phyloP scores from a whole-genome alignment of 2,888 invertebrate genomes.

The Nowickia ferox region DNA sequence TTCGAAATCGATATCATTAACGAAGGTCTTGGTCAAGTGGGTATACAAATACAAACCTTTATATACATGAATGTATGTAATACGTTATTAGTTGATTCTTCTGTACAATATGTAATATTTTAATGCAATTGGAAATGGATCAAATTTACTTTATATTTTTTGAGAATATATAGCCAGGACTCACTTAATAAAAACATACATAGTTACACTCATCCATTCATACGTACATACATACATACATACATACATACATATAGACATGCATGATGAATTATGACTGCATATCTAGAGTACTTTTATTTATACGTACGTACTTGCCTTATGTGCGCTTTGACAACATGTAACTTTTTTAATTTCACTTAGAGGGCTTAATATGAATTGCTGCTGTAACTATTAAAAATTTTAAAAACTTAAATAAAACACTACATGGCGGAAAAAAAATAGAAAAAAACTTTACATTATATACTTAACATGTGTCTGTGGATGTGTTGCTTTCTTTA shows the following conservation, averaged over 20 bases:
- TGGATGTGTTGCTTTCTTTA: not conserved
- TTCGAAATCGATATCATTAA: too few species aligned
- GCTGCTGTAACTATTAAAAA: conserved; percentile 58
- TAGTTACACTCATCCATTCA: too few species aligned
- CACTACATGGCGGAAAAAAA: not conserved
- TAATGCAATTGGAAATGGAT: too few species aligned
- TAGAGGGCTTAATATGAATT: conserved; percentile 63
- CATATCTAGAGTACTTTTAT: not conserved
- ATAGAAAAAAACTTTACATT: not conserved
- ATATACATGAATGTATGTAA: too few species aligned
- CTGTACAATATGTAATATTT: too few species aligned
- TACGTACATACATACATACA: not conserved
- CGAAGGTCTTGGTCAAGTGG: too few species aligned
- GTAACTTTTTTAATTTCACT: conserved; percentile 52
- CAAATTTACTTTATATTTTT: not conserved
- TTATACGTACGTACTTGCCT: not conserved
- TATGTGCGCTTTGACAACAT: conserved; percentile 46
- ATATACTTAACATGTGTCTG: not conserved
- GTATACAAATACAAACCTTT: too few species aligned
- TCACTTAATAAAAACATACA: not conserved
- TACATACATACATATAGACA: not conserved
- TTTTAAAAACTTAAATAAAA: not conserved
- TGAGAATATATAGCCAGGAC: not conserved
- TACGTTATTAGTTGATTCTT: too few species aligned
- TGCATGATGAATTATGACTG: not conserved